Base-by-base conservation (phyloP, 2,888 invertebrate species). In the Tenthredo amoena region DNA sequence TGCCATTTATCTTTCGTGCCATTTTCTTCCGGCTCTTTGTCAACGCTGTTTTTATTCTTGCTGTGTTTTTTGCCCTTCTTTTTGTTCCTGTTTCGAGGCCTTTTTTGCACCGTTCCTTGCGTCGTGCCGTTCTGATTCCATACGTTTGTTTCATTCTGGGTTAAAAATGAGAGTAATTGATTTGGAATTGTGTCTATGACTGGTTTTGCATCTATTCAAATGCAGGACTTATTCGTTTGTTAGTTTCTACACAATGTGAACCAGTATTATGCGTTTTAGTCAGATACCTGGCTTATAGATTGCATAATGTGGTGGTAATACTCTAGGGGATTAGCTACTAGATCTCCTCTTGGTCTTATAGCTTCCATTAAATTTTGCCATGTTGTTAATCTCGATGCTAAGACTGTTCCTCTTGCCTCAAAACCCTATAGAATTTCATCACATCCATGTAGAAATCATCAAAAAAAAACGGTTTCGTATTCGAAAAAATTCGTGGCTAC, bases 381-480 rank as follows among this genome's bases (percentile, higher is more conserved):
- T 43, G 98, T 96, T 72, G 96, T 96, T 88, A 97, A 94, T 84
- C 98, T 95, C 91, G 97, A 95, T 3, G 98, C 96, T 90, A 99
- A 95, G 72, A 95, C 94, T 1, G 98, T 99, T n/a, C 98, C 98
- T 87, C 99, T 95, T 18, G 98, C 97, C 93, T 98, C 98, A 94
- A 99, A 99, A 5, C 99, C 99, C 96, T 98, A 90, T 15, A 93
- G 92, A 88, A 81, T 83, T 62, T 37, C 83, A 85, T 43, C 37
- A 85, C 68, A 82, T 84, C 26, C 26, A 65, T 82, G 85, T 74
- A 74, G 58, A 37, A 86, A 26, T 83, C n/a, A 47, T 47, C 47
- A 84, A 58, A 18, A 37, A 15, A 84, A 77, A 77, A 47, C 7
- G 12, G 37, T 21, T 6, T 15, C 18, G 7, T 6, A n/a, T 55